Evolutionary conservation across 2,113 vertebrate genomes (phyloP).

Genomic region (Hydrolagus affinis): DNA sequence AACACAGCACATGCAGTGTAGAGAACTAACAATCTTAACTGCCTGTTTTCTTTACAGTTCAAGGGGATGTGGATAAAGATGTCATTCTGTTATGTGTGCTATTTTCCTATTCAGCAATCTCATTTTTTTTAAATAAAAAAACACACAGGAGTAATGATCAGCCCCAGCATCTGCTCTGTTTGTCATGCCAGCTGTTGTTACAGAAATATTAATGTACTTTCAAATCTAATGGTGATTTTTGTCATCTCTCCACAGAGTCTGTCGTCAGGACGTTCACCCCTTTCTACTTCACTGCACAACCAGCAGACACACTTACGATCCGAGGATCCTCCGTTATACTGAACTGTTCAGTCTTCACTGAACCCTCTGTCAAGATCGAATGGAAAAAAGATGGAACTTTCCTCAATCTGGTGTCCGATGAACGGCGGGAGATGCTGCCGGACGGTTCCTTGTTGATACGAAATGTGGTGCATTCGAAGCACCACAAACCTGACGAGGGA

Average conservation of each 20-base stretch:
- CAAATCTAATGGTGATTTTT: neutral
- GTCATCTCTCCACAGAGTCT: constrained; percentile 54
- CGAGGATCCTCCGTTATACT: constrained; percentile 68
- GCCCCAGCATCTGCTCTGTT: too few species aligned
- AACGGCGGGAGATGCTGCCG: constrained; percentile 73
- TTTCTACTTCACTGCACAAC: constrained; percentile 85
- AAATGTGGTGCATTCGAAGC: constrained; percentile 86
- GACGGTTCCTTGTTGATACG: constrained; percentile 80
- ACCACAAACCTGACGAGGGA: constrained; percentile 92
- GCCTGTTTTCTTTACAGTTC: too few species aligned
- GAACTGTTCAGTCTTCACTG: constrained; percentile 81
- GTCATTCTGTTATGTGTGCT: too few species aligned
- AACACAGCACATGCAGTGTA: too few species aligned
- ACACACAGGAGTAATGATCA: too few species aligned
- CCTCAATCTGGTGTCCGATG: constrained; percentile 77
- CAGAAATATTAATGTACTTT: neutral
- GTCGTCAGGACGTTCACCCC: constrained; percentile 72
- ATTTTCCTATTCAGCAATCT: too few species aligned
- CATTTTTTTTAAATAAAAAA: too few species aligned
- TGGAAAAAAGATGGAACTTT: constrained; percentile 95
- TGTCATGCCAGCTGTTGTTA: neutral
- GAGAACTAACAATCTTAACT: too few species aligned
- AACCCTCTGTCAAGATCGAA: constrained; percentile 65
- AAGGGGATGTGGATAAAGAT: too few species aligned
- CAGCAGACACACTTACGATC: constrained; percentile 65